Percentiles rank a stretch among this genome's conserved stretches.
phyloP scores from a whole-genome alignment of 2,797 vertebrate species.

The Leptatherina wallacei region DNA sequence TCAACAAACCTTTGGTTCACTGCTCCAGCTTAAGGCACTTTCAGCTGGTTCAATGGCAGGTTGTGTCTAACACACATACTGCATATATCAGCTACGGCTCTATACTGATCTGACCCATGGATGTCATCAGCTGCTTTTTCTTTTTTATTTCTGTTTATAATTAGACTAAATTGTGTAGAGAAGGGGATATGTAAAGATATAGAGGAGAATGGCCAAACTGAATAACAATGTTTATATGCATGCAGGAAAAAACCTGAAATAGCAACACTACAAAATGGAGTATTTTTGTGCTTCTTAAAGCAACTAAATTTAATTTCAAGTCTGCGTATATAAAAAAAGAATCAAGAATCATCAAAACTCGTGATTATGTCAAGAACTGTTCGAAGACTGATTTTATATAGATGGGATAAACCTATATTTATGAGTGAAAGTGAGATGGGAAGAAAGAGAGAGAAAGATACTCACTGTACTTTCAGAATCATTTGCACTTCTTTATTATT shows the following conservation, averaged over 20 bases:
- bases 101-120: background rate
- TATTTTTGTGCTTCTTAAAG: background rate
- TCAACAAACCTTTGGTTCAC: background rate
- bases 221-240: too few relatives aligned
- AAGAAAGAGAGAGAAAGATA: background rate
- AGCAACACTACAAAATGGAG: background rate
- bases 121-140: background rate
- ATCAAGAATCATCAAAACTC: background rate
- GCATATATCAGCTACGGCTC: background rate
- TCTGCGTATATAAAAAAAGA: background rate
- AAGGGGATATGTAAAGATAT: too few relatives aligned
- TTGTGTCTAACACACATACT: background rate
- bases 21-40: background rate
- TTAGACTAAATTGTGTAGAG: background rate
- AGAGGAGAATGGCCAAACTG: too few relatives aligned
- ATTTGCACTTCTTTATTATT: constrained; percentile 40
- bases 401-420: background rate
- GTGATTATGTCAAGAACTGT: too few relatives aligned
- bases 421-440: background rate
- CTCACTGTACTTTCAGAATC: background rate
- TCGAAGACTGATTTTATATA: background rate
- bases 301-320: background rate
- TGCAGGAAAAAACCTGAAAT: background rate
- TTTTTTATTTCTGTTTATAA: background rate
- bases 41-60: background rate